A percentile compares a stretch with the other conserved stretches of the same genome.
phyloP scores from a whole-genome alignment of 1,140 invertebrate genomes.

The Drosophila mauritiana region DNA sequence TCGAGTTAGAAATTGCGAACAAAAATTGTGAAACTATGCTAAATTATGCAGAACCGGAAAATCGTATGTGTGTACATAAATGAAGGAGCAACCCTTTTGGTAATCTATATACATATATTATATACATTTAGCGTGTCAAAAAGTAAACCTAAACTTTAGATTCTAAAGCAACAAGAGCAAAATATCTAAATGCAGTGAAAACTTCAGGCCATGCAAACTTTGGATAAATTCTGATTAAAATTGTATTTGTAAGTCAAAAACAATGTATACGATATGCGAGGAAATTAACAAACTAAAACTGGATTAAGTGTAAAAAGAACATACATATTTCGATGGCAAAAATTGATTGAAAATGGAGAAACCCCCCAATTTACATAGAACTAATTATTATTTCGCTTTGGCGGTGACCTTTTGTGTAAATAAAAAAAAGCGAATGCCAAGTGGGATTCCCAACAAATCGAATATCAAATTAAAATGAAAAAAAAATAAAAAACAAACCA shows the following conservation, averaged over 20 bases:
- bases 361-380: slow-evolving; percentile 43
- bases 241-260: slow-evolving; percentile 57
- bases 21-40: slow-evolving; percentile 22
- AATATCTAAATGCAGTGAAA: slow-evolving; percentile 22
- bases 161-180: slow-evolving; percentile 22
- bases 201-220: slow-evolving; percentile 29
- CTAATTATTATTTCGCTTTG: slow-evolving; percentile 63
- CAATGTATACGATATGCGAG: slow-evolving; percentile 73
- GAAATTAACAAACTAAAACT: slow-evolving; percentile 42
- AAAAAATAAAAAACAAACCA: slow-evolving; percentile 16
- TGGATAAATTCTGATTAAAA: slow-evolving; percentile 38
- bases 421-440: slow-evolving; percentile 48
- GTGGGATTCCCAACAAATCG: slow-evolving; percentile 59
- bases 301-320: slow-evolving; percentile 37
- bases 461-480: slow-evolving; percentile 17
- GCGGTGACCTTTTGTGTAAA: slow-evolving; percentile 66
- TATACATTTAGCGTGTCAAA: slow-evolving; percentile 49
- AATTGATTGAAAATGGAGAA: slow-evolving; percentile 4
- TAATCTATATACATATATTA: slow-evolving; percentile 56
- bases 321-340: slow-evolving; percentile 35
- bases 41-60: slow-evolving; percentile 22
- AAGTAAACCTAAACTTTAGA: slow-evolving; percentile 24
- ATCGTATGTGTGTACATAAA: slow-evolving; percentile 45
- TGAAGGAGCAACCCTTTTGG: slow-evolving; percentile 49
- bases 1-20: not conserved